phyloP scores from a whole-genome alignment of 2,888 invertebrate genomes.

The Eudemis profundana region DNA sequence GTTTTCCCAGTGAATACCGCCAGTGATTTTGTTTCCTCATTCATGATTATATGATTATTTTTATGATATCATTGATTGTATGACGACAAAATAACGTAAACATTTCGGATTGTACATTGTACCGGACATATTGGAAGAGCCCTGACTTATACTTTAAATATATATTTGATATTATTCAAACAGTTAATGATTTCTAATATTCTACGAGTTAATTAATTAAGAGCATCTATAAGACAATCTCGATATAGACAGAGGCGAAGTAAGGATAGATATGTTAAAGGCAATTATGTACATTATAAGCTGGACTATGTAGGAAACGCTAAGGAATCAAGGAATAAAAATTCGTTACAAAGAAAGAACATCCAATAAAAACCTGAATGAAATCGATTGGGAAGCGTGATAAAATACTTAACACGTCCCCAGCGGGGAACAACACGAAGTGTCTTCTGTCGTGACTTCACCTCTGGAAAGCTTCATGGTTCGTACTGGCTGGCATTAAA shows the following conservation, averaged over 20 bases:
- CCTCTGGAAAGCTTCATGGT: conserved; percentile 50
- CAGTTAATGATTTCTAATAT: too few species aligned
- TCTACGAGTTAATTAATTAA: too few species aligned
- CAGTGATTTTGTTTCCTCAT: conserved; percentile 24
- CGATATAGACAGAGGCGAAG: too few species aligned
- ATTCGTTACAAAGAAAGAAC: conserved; percentile 32
- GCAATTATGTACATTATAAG: too few species aligned
- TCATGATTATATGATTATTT: conserved; percentile 23
- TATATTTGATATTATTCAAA: too few species aligned
- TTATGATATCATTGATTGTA: conserved; percentile 4
- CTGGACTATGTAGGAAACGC: too few species aligned
- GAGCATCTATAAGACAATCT: too few species aligned
- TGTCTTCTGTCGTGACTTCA: conserved; percentile 61
- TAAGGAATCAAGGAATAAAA: conserved; percentile 13
- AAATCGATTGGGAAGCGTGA: conserved; percentile 45
- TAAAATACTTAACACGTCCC: conserved; percentile 51
- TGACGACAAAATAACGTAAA: neutral
- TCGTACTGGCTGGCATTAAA: conserved; percentile 24
- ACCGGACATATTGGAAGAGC: neutral
- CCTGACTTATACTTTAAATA: neutral
- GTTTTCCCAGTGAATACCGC: conserved; percentile 25
- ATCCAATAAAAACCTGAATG: conserved; percentile 45
- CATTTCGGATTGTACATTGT: neutral
- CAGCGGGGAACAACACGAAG: conserved; percentile 64
- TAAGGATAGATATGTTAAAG: too few species aligned